phyloP scores from a whole-genome alignment of 2,888 invertebrate species.

The Lycaena phlaeas region DNA sequence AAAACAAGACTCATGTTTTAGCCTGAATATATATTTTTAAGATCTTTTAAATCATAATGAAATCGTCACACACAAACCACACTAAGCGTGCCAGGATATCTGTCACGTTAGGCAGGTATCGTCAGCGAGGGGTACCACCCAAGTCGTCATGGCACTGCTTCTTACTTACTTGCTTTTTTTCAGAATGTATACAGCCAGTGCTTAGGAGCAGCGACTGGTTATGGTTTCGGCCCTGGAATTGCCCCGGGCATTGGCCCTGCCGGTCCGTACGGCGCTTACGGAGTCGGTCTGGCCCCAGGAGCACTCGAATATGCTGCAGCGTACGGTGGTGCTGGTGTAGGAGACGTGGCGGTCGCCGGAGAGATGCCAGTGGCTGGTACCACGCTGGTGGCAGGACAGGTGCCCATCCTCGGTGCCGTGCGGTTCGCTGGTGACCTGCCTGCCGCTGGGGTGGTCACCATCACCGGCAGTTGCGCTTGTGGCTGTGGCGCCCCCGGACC shows the following conservation, averaged over 20 bases:
- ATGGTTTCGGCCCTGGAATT: neutral
- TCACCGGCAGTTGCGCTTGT: conserved; percentile 10
- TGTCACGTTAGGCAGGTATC: too few relatives aligned
- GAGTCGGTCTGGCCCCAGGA: neutral
- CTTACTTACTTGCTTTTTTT: too few relatives aligned
- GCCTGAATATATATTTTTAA: too few relatives aligned
- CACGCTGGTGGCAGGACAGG: conserved; percentile 27
- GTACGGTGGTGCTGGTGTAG: conserved; percentile 27
- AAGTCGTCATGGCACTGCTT: too few relatives aligned
- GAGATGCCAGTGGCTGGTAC: conserved; percentile 25
- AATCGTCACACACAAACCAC: too few relatives aligned
- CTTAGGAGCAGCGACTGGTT: neutral
- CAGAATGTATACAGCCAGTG: conserved; percentile 9
- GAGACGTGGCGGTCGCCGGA: conserved; percentile 23
- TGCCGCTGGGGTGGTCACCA: conserved; percentile 25
- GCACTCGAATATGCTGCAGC: conserved; percentile 13
- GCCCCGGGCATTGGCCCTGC: too few relatives aligned
- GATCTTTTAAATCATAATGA: too few relatives aligned
- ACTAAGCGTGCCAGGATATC: too few relatives aligned
- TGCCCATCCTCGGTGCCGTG: conserved; percentile 27
- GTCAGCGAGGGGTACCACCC: too few relatives aligned
- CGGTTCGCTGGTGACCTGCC: conserved; percentile 20
- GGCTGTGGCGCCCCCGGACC: neutral
- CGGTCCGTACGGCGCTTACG: neutral
- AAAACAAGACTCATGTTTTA: too few relatives aligned